Conservation (phyloP, 2,888 invertebrate genomes). For the Patella ulyssiponensis region DNA sequence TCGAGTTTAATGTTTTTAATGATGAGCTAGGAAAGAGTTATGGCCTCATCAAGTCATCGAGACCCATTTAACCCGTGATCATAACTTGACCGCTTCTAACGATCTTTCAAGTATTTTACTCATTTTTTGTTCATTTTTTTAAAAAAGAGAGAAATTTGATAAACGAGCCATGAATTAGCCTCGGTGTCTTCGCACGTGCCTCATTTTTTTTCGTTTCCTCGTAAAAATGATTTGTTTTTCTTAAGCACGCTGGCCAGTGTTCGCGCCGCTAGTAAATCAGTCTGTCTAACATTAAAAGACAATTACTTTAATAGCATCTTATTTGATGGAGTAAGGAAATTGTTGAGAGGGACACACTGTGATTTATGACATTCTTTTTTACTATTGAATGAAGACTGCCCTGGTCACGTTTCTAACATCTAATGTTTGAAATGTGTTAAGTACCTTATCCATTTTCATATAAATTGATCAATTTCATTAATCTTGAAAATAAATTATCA, state of each 20-base stretch:
- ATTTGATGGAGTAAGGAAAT: conserved; percentile 1
- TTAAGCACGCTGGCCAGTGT: background rate
- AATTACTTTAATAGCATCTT: background rate
- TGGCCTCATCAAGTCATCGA: conserved; percentile 4
- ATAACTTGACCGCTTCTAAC: background rate
- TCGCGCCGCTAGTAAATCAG: background rate
- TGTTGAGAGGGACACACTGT: background rate
- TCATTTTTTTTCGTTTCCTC: background rate
- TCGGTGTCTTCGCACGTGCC: conserved; percentile 7
- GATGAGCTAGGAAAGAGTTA: background rate
- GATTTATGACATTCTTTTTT: background rate
- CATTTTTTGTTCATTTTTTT: background rate
- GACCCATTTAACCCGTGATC: background rate
- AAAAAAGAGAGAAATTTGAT: background rate
- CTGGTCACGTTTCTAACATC: too few relatives aligned
- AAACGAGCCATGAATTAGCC: conserved; percentile 10
- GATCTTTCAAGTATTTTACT: background rate
- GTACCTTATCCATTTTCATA: too few relatives aligned
- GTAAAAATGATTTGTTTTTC: conserved; percentile 8
- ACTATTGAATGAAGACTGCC: background rate
- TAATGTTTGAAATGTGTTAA: too few relatives aligned
- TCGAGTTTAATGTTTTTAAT: background rate
- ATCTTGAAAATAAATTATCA: too few relatives aligned
- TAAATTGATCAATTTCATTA: too few relatives aligned
- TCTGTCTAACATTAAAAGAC: conserved; percentile 4